These are phyloP conservation scores for Venustaconcha ellipsiformis DNA, from an alignment of 1,140 invertebrate genomes.

Conservation along the genomic window DNA sequence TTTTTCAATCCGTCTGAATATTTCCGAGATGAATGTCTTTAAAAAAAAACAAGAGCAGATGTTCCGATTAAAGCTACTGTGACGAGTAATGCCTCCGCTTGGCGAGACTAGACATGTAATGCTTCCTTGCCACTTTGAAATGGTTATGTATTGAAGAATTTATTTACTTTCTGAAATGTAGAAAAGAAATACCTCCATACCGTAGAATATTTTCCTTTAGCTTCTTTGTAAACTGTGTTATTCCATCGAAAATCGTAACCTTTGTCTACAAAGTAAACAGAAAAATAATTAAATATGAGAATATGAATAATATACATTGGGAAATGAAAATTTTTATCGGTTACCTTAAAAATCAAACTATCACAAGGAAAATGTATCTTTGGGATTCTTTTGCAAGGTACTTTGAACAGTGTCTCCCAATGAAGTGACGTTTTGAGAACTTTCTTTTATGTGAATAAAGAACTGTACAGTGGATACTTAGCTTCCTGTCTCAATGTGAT, in stretches of 20 bases:
- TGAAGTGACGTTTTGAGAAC: background rate
- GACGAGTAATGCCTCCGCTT: too few species aligned
- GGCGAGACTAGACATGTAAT: too few species aligned
- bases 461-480: background rate
- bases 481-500: background rate
- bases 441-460: background rate
- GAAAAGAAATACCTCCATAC: background rate
- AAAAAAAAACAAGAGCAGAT: too few species aligned
- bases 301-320: too few species aligned
- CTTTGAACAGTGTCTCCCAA: background rate
- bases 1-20: too few species aligned
- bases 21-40: too few species aligned
- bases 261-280: background rate
- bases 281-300: background rate
- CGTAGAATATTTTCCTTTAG: conserved; percentile 14
- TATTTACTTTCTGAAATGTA: too few species aligned
- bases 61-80: too few species aligned
- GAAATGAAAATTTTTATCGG: background rate
- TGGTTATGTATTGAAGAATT: too few species aligned
- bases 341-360: background rate
- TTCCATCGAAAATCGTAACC: conserved; percentile 24
- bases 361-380: too few species aligned
- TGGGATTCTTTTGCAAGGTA: too few species aligned
- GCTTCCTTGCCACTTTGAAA: too few species aligned
- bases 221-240: conserved; percentile 4